Evolutionary conservation across 2,113 vertebrate species (phyloP).

Genomic region (Podocnemis expansa): DNA sequence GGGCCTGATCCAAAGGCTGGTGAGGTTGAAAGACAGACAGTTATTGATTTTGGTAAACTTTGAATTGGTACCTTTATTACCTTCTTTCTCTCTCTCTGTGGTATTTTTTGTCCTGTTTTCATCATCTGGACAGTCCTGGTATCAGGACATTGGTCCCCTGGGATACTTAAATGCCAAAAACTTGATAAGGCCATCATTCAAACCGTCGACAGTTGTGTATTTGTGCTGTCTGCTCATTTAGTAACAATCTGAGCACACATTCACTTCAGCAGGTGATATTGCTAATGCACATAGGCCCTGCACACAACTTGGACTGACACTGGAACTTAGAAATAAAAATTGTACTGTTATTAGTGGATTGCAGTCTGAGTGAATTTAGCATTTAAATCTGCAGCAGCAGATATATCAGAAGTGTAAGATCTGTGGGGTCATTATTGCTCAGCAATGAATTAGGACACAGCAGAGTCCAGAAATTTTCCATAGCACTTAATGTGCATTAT

Average conservation of each 20-base stretch:
- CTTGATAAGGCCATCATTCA: not conserved
- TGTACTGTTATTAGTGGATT: not conserved
- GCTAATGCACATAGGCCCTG: accelerated
- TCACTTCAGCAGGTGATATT: accelerated
- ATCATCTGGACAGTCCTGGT: not conserved
- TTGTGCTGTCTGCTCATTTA: not conserved
- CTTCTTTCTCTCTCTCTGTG: not conserved
- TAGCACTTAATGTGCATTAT: accelerated
- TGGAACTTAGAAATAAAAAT: not conserved
- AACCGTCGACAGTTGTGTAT: not conserved
- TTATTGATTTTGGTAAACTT: not conserved
- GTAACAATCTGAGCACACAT: accelerated
- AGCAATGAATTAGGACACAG: not conserved
- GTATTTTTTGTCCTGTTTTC: not conserved
- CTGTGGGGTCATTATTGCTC: accelerated
- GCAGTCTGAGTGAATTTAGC: accelerated
- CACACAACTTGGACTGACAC: not conserved
- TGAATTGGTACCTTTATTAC: not conserved
- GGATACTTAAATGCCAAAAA: not conserved
- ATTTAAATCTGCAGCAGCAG: accelerated
- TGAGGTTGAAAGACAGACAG: not conserved
- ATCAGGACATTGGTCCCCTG: not conserved
- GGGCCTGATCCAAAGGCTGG: not conserved
- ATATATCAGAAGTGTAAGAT: accelerated
- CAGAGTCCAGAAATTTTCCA: not conserved